Conservation (phyloP, 2,888 invertebrate genomes). For the Linnaemya tessellans region DNA sequence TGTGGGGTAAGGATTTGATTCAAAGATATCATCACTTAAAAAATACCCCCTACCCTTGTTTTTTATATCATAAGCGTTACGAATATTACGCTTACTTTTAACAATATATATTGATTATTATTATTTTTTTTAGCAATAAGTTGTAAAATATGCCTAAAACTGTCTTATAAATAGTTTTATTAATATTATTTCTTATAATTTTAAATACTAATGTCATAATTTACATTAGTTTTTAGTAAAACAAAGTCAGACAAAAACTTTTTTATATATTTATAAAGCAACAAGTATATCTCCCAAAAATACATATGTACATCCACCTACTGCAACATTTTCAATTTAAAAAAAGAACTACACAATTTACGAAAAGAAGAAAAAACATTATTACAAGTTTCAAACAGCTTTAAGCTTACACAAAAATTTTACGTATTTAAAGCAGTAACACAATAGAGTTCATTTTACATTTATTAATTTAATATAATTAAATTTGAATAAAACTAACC, state of each 20-base stretch:
- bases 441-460: conserved; percentile 28
- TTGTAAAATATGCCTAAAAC: conserved; percentile 74
- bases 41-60: conserved; percentile 39
- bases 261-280: conserved; percentile 29
- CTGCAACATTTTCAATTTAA: conserved; percentile 37
- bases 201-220: conserved; percentile 61
- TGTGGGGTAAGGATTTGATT: conserved; percentile 6
- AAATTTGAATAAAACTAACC: conserved; percentile 32
- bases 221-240: conserved; percentile 63
- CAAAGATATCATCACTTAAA: conserved; percentile 40
- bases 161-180: conserved; percentile 63
- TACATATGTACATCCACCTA: conserved; percentile 5
- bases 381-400: neutral
- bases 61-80: conserved; percentile 57
- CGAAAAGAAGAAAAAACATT: neutral
- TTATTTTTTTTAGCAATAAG: conserved; percentile 67
- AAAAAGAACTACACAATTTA: conserved; percentile 3
- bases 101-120: conserved; percentile 54
- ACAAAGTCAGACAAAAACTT: conserved; percentile 55
- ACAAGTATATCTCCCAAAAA: conserved; percentile 8
- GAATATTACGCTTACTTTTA: conserved; percentile 56
- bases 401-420: conserved; percentile 45
- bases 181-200: conserved; percentile 55
- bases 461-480: conserved; percentile 47
- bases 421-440: conserved; percentile 51